Evolutionary conservation across 2,113 vertebrate genomes (phyloP), one percentile per base, ranked within the genome.

Genomic region (Protobothrops mucrosquamatus): DNA sequence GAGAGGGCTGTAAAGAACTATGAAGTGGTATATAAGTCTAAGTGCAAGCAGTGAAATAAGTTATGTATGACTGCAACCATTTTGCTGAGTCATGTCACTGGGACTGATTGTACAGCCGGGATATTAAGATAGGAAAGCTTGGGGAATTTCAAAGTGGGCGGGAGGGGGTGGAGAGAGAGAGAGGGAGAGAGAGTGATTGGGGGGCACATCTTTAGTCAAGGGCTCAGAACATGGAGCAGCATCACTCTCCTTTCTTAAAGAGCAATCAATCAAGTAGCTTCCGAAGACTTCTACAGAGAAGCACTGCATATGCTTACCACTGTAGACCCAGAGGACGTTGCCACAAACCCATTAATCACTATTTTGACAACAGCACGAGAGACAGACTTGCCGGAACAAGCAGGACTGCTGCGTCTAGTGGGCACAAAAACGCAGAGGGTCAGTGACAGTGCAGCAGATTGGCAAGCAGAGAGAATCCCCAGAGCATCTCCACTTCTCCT

Each of bases 281-380:
- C 52, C 48, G 46, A 39, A 34, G 26, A 22, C 88, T 43, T 57
- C 24, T 0, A 18, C 2, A 18, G 56, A 85, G 91, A 51, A 64
- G 88, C 95, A 14, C 55, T 18, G 86, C 93, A 93, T 61, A 95
- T 94, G 96, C 99, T 98, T 98, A 99, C 99, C 98, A 99, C 99
- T n/a, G 99, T 99, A 43, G 99, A 99, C 95, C 99, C 99, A 1
- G 99, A 99, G 29, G 98, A 99, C 69, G 99, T 98, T 86, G 99
- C 99, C 90, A 99, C 98, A 94, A 99, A 99, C 23, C 99, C 99
- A 98, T 98, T 99, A 97, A 99, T 99, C 94, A 99, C 99, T 99
- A 99, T 99, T 96, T 95, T 97, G 98, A 95, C 92, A 94, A 94
- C 51, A 94, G 87, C 91, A 85, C 94, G 2, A 43, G n/a, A 92